A percentile compares a stretch with the other conserved stretches of the same genome.
Conservation (phyloP, 2,888 invertebrate genomes). For the Yponomeuta sedellus region DNA sequence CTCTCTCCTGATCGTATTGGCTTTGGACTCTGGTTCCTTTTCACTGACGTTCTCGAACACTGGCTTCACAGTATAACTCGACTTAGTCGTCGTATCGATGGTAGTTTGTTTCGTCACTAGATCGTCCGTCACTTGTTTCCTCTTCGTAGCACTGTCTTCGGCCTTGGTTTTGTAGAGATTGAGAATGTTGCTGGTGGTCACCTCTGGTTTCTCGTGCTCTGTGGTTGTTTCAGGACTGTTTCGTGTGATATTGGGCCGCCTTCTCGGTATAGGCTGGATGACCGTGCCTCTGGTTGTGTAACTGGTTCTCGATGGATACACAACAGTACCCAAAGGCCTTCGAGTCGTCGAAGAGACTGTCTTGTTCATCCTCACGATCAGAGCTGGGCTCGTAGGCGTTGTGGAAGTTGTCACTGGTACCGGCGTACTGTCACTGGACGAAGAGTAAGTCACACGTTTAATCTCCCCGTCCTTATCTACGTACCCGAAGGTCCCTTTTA, state of each 20-base stretch:
- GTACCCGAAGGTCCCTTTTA: conserved; percentile 90
- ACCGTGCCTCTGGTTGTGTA: conserved; percentile 77
- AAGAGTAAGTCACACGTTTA: conserved; percentile 85
- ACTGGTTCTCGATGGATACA: conserved; percentile 64
- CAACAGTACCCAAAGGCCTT: conserved; percentile 65
- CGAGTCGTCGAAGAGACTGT: conserved; percentile 73
- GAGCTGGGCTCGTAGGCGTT: conserved; percentile 53
- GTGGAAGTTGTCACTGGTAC: conserved; percentile 46
- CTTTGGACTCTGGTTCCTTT: conserved; percentile 56
- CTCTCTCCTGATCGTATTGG: conserved; percentile 79
- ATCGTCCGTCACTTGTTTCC: conserved; percentile 51
- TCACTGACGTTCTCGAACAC: conserved; percentile 70
- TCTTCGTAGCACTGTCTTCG: conserved; percentile 44
- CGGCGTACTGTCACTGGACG: conserved; percentile 68
- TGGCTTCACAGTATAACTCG: conserved; percentile 66
- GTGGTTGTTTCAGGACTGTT: conserved; percentile 43
- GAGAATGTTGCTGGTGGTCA: conserved; percentile 51
- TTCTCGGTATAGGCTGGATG: conserved; percentile 80
- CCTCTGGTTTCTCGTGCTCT: conserved; percentile 42
- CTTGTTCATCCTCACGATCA: conserved; percentile 64
- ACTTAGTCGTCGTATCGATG: conserved; percentile 41
- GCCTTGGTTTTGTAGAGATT: conserved; percentile 52
- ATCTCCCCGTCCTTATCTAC: conserved; percentile 86
- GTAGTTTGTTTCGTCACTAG: conserved; percentile 54
- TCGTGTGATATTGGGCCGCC: conserved; percentile 56